phyloP scores from a whole-genome alignment of 2,797 vertebrate genomes.

The Coendou prehensilis region DNA sequence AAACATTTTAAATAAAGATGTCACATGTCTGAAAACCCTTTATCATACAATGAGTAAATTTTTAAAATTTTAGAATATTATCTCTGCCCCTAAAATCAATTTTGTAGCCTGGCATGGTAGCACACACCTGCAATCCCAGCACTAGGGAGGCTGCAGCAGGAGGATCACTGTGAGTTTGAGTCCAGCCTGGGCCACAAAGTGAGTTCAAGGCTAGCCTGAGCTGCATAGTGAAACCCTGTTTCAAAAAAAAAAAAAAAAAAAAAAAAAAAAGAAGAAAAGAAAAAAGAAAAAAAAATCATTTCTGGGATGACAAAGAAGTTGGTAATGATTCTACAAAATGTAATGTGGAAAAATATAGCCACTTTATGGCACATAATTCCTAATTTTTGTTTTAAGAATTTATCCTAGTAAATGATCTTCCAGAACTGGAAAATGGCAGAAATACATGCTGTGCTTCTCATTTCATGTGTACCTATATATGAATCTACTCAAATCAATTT shows the following conservation, averaged over 20 bases:
- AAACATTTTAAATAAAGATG: conserved; percentile 62
- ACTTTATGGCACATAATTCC: conserved; percentile 42
- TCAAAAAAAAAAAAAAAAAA: no score
- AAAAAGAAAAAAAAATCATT: no score
- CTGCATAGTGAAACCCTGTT: no score
- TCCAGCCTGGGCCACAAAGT: no score
- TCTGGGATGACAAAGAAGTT: no score
- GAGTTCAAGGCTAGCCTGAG: no score
- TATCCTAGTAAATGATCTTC: conserved; percentile 64
- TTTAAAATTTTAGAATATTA: not conserved
- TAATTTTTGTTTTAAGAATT: conserved; percentile 74
- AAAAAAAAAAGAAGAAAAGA: no score
- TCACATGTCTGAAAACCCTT: not conserved
- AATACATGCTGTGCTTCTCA: conserved; percentile 22
- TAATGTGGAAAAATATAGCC: conserved; percentile 32
- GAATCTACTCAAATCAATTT: conserved; percentile 72
- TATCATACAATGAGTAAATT: not conserved
- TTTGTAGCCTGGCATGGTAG: not conserved
- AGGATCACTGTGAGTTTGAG: no score
- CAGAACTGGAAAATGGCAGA: conserved; percentile 22
- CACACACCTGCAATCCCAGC: no score
- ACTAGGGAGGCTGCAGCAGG: no score
- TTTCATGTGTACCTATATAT: conserved; percentile 45
- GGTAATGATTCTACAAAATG: not conserved
- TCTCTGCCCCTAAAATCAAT: not conserved